Evolutionary conservation across 2,113 vertebrate species (phyloP).

Genomic region (Hyla sarda): DNA sequence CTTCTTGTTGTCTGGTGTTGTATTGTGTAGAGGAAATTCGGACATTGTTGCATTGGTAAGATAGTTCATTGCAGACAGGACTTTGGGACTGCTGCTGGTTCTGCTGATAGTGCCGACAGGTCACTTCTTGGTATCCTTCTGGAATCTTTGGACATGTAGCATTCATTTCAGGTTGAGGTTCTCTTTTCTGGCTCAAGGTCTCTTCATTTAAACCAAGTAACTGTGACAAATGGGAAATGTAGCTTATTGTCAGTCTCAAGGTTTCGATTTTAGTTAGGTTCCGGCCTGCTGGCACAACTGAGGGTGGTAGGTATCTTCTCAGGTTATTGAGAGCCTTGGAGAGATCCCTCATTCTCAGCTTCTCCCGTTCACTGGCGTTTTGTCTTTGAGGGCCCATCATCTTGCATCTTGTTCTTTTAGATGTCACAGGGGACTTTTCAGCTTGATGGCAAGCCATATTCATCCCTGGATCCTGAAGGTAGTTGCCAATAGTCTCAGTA

Average conservation of each 20-base stretch:
- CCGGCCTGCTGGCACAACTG: conserved; percentile 75
- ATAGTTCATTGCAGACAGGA: neutral
- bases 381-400: conserved; percentile 79
- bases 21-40: conserved; percentile 8
- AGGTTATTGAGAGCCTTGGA: conserved; percentile 81
- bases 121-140: conserved; percentile 67
- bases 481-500: conserved; percentile 50
- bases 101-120: conserved; percentile 58
- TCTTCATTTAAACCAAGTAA: conserved; percentile 77
- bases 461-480: conserved; percentile 45
- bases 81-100: conserved; percentile 60
- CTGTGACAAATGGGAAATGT: conserved; percentile 78
- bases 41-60: conserved; percentile 10
- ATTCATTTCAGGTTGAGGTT: conserved; percentile 62
- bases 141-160: conserved; percentile 65
- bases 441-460: conserved; percentile 21
- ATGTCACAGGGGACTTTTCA: conserved; percentile 36
- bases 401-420: conserved; percentile 62
- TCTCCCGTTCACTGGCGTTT: conserved; percentile 82
- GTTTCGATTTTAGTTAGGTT: conserved; percentile 83
- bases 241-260: conserved; percentile 77
- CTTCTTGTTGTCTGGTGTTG: neutral
- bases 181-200: conserved; percentile 67
- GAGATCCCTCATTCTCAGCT: conserved; percentile 80
- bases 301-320: conserved; percentile 78